Conservation (phyloP, 2,113 vertebrate genomes). For the Brachionichthys hirsutus region DNA sequence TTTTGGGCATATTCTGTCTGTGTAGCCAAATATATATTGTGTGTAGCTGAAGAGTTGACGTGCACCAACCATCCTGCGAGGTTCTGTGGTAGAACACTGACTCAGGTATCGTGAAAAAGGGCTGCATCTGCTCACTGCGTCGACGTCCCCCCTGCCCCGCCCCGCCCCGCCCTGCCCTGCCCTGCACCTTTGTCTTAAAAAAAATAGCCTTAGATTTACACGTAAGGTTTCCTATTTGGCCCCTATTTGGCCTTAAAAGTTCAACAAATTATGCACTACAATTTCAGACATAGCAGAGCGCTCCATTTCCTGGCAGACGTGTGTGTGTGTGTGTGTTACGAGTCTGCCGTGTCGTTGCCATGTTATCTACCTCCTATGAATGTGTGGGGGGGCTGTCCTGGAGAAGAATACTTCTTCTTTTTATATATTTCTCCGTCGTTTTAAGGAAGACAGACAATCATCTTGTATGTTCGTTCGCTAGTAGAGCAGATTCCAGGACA, state of each 20-base stretch:
- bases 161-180: not conserved
- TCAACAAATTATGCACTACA: constrained; percentile 69
- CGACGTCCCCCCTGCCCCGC: constrained; percentile 3
- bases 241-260: constrained; percentile 75
- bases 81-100: constrained; percentile 49
- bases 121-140: constrained; percentile 68
- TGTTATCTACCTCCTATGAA: constrained; percentile 76
- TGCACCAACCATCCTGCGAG: constrained; percentile 5
- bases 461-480: constrained; percentile 20
- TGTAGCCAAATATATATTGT: constrained; percentile 39
- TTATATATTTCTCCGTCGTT: no score
- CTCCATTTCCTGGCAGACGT: constrained; percentile 31
- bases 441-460: constrained; percentile 56
- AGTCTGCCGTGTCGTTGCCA: constrained; percentile 32
- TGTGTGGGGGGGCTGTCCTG: constrained; percentile 72
- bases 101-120: constrained; percentile 74
- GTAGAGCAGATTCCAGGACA: constrained; percentile 45
- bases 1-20: constrained; percentile 19
- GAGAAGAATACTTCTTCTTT: constrained; percentile 17
- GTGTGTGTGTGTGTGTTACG: no score
- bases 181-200: constrained; percentile 72
- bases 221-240: constrained; percentile 45
- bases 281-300: constrained; percentile 46
- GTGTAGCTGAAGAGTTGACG: constrained; percentile 14
- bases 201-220: constrained; percentile 67